These are phyloP conservation scores for Trichacis sp. DNA, from an alignment of 2,888 invertebrate species.

Conservation along the genomic window DNA sequence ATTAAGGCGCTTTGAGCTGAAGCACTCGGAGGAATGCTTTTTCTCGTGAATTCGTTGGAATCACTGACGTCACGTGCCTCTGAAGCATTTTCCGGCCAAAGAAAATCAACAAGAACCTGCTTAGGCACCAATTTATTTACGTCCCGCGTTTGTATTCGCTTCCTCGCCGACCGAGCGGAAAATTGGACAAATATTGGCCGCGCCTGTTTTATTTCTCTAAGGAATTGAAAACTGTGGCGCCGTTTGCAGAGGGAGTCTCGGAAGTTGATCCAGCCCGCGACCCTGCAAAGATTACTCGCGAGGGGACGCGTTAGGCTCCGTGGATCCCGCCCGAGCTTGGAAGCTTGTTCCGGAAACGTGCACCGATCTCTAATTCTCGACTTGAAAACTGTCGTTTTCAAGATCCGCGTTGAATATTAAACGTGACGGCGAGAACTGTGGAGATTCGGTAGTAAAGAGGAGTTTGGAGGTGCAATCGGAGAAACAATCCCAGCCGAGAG, in stretches of 20 bases:
- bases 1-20: conserved; percentile 26
- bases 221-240: neutral
- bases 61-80: conserved; percentile 16
- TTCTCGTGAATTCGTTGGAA: conserved; percentile 4
- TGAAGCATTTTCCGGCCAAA: neutral
- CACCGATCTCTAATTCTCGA: conserved; percentile 54
- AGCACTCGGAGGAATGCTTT: conserved; percentile 14
- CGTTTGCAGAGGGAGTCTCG: conserved; percentile 8
- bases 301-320: conserved; percentile 49
- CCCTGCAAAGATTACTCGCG: conserved; percentile 39
- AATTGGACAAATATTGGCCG: neutral
- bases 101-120: neutral
- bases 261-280: conserved; percentile 18
- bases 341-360: conserved; percentile 55
- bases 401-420: conserved; percentile 25
- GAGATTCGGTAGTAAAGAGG: conserved; percentile 8
- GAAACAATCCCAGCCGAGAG: no score
- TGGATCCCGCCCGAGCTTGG: conserved; percentile 48
- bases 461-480: no score
- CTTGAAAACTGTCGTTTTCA: conserved; percentile 34
- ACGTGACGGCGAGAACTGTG: conserved; percentile 27
- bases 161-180: neutral
- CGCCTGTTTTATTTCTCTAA: neutral
- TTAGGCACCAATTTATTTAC: conserved; percentile 3
- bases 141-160: conserved; percentile 1